Evolutionary conservation across 1,140 invertebrate genomes (phyloP).

Genomic region (Riptortus pedestris): DNA sequence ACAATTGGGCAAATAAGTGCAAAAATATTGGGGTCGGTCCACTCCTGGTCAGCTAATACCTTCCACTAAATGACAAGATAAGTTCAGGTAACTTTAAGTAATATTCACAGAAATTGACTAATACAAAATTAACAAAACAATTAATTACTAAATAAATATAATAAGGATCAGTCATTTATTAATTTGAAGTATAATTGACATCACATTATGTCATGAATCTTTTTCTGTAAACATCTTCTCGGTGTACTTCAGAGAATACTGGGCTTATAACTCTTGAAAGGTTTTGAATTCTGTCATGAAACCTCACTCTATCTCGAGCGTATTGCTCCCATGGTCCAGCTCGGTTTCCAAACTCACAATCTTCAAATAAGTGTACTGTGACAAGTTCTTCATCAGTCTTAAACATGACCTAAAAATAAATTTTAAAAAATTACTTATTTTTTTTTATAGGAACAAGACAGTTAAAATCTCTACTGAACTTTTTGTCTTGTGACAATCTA

Average conservation of each 20-base stretch:
- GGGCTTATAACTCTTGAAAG: conserved; percentile 39
- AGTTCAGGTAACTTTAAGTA: not conserved
- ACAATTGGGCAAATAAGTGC: too few relatives aligned
- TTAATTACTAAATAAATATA: not conserved
- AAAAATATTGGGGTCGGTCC: not conserved
- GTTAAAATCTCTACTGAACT: too few relatives aligned
- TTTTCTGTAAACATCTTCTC: not conserved
- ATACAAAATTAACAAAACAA: not conserved
- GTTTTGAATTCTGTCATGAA: conserved; percentile 41
- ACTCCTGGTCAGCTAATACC: not conserved
- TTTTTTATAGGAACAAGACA: not conserved
- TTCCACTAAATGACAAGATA: not conserved
- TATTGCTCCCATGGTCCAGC: conserved; percentile 52
- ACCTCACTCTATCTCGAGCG: conserved; percentile 48
- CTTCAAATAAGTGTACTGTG: conserved; percentile 46
- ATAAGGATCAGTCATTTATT: not conserved
- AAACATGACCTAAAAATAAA: conserved; percentile 54
- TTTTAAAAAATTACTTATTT: conserved; percentile 31
- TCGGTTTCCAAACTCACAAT: conserved; percentile 53
- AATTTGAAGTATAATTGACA: not conserved
- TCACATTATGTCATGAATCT: not conserved
- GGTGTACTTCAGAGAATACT: conserved; percentile 42
- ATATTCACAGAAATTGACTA: not conserved
- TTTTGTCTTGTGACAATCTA: too few relatives aligned
- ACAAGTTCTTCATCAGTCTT: conserved; percentile 38